Evolutionary conservation across 1,140 invertebrate species (phyloP), one percentile per base, ranked within the genome.

Genomic region (Marisa cornuarietis): DNA sequence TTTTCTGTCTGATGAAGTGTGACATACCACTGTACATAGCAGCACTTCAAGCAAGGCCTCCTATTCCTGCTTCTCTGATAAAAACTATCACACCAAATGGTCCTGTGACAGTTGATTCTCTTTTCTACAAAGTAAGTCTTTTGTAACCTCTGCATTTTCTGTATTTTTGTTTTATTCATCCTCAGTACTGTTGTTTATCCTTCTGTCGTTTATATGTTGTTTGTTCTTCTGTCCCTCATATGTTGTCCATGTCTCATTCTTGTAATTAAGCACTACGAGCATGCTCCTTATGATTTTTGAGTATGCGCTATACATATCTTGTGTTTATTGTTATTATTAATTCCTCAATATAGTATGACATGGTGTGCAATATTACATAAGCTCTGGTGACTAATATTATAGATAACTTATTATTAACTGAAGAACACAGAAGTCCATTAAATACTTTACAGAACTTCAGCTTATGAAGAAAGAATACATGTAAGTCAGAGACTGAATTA

Each of bases 21-120:
- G 86, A 87, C 58, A 81, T 86, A 62, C 86, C 86, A 7, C 74
- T 87, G 77, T 86, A 83, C 77, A 85, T 87, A 78, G 80, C 83
- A 63, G 82, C 81, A 16, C 74, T 87, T 69, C 80, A 81, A 22
- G 63, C 76, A 61, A n/a, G 51, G 18, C 83, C 85, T 24, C 65
- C 77, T 11, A 78, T 87, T 11, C 71, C 73, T 74, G 62, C 71
- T 71, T 63, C 76, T 5, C 72, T 86, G 14, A 58, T 85, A 20
- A 81, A 82, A 80, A 26, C 68, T 18, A 82, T 83, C 65, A 83
- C 83, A 9, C 83, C 83, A 26, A 78, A 58, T 13, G 76, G 77
- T 58, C 82, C 83, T 22, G 54, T 85, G 16, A 78, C 63, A 51
- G 80, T 87, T 18, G 84, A 85, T 62, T 74, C 80, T 26, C 73